Evolutionary conservation across 2,797 vertebrate genomes (phyloP).

Genomic region (Salarias fasciatus): DNA sequence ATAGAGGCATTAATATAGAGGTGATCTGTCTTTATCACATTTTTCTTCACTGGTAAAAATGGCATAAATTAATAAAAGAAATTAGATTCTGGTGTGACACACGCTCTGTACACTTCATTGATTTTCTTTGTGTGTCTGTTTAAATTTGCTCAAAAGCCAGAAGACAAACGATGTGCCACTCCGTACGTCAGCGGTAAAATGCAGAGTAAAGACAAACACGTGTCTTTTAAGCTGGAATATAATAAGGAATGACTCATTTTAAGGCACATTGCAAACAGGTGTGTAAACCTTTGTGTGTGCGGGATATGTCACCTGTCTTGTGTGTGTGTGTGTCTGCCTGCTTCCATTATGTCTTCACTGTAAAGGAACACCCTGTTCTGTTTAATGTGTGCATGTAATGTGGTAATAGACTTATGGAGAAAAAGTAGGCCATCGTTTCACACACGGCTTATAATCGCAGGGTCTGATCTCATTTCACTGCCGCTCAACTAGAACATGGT

Average conservation of each 20-base stretch:
- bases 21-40: slow-evolving; percentile 70
- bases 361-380: slow-evolving; percentile 15
- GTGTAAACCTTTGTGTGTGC: not conserved
- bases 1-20: slow-evolving; percentile 73
- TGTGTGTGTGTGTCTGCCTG: too few species aligned
- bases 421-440: too few species aligned
- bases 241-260: not conserved
- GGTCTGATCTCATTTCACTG: too few species aligned
- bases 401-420: not conserved
- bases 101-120: slow-evolving; percentile 38
- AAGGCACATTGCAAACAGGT: slow-evolving; percentile 1
- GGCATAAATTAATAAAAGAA: slow-evolving; percentile 64
- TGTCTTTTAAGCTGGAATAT: not conserved
- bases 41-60: slow-evolving; percentile 63
- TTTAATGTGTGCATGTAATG: too few species aligned
- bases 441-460: too few species aligned
- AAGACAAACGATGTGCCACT: slow-evolving; percentile 28
- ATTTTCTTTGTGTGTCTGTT: slow-evolving; percentile 27
- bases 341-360: too few species aligned
- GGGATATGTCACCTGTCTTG: too few species aligned
- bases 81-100: slow-evolving; percentile 49
- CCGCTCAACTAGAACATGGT: too few species aligned
- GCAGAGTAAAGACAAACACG: not conserved
- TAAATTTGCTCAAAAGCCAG: slow-evolving; percentile 12
- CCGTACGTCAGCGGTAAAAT: not conserved